These are phyloP conservation scores for Porites lutea DNA, from an alignment of 64 coral and sea anemone species.

Conservation along the genomic window DNA sequence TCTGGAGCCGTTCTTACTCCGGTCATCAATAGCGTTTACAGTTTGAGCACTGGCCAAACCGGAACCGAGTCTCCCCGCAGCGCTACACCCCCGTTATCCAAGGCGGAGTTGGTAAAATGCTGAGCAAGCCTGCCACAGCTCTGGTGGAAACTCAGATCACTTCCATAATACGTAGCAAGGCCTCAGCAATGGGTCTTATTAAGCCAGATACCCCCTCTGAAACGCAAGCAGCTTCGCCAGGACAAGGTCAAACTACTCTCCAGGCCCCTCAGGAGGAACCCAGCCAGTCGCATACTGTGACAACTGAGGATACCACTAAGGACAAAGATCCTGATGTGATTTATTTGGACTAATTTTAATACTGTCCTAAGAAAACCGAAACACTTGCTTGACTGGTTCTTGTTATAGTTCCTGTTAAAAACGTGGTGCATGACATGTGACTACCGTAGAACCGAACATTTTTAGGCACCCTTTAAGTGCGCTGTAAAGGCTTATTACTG, in stretches of 20 bases:
- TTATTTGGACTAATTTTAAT: too few relatives aligned
- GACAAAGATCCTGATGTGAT: too few relatives aligned
- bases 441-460: too few relatives aligned
- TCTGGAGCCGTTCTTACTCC: conserved; percentile 46
- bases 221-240: neutral
- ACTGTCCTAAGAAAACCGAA: too few relatives aligned
- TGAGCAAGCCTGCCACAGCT: conserved; percentile 86
- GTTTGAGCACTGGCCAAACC: conserved; percentile 64
- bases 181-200: conserved; percentile 88
- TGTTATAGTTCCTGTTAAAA: too few relatives aligned
- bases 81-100: conserved; percentile 62
- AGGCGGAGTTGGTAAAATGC: conserved; percentile 65
- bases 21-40: conserved; percentile 92
- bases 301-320: too few relatives aligned
- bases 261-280: too few relatives aligned
- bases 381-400: too few relatives aligned
- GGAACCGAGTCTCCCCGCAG: conserved; percentile 58
- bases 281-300: too few relatives aligned
- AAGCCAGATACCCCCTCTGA: conserved; percentile 16
- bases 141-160: conserved; percentile 89
- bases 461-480: too few relatives aligned
- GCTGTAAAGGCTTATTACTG: too few relatives aligned
- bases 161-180: conserved; percentile 88
- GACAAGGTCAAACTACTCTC: neutral
- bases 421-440: too few relatives aligned